Evolutionary conservation across 2,113 vertebrate species (phyloP), one percentile per base, ranked within the genome.

Genomic region (Motacilla tschutschensis): DNA sequence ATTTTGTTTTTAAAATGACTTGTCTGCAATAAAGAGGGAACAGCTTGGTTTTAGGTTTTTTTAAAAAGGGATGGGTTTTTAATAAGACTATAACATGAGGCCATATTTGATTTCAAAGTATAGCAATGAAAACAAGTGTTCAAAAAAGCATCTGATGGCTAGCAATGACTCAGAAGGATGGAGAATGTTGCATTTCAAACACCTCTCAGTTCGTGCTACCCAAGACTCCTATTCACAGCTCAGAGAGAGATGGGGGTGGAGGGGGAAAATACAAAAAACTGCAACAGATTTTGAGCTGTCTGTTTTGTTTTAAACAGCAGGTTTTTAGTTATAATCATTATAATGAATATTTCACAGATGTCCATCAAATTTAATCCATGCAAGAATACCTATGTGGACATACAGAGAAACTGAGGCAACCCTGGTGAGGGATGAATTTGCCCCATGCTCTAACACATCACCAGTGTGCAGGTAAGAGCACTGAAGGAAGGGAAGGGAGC

Each of bases 161-260:
- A 84, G 46, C 4, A 0, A 69, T 92, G 94, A 93, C 65, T 95
- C 87, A 92, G 65, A 86, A 80, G 80, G 70, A 71, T 80, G 76
- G 76, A 46, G 82, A 90, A 64, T 12, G 19, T 69, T 80, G 93
- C 79, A 74, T 92, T 78, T 87, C 79, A 80, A 86, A 91, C 70
- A 80, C 73, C 46, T 69, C 84, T 70, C 89, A 78, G 70, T 83
- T 84, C 25, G 14, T 90, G 87, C 79, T 93, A 87, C 82, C 79
- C 84, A 38, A 55, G 53, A 36, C 64, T 91, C 87, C n/a, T 65
- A 29, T 85, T 95, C 60, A 55, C 83, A 85, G 83, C 87, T 92
- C 79, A 43, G 90, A 80, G 73, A 28, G 47, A 90, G 47, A 46
- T 82, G 94, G 85, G 82, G 94, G 93, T 76, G 89, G 89, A 74